A percentile compares a stretch with the other conserved stretches of the same genome.
Evolutionary conservation across 2,113 vertebrate species (phyloP).

Genomic region (Chaetodon trifascialis): DNA sequence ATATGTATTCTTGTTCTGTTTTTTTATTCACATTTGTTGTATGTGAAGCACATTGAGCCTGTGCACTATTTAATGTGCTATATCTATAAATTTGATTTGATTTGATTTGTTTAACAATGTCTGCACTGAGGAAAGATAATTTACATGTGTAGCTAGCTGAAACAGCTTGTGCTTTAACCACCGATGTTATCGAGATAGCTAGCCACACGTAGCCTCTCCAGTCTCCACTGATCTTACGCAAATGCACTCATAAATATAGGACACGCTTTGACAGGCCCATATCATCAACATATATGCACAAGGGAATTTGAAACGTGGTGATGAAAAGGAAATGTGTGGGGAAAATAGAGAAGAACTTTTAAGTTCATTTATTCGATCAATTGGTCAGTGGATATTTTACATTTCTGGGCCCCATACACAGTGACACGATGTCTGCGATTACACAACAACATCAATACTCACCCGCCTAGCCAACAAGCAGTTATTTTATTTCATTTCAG

Average conservation of each 20-base stretch:
- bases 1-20: no score
- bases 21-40: no score
- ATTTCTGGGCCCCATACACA: neutral
- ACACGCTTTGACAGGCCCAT: neutral
- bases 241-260: neutral
- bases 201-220: no score
- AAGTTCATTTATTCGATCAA: neutral
- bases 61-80: no score
- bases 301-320: no score
- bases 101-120: no score
- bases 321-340: neutral
- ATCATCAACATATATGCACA: neutral
- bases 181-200: neutral
- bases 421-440: neutral
- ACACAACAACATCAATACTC: neutral
- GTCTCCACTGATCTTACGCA: neutral
- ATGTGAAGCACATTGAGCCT: no score
- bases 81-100: no score
- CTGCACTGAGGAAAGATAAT: no score
- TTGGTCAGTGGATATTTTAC: neutral
- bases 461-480: constrained; percentile 29
- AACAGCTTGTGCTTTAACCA: neutral
- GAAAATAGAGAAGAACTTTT: neutral
- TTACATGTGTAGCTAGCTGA: no score
- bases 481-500: constrained; percentile 54